Base-by-base conservation (phyloP, 1,140 invertebrate genomes). In the Hormaphis cornu region DNA sequence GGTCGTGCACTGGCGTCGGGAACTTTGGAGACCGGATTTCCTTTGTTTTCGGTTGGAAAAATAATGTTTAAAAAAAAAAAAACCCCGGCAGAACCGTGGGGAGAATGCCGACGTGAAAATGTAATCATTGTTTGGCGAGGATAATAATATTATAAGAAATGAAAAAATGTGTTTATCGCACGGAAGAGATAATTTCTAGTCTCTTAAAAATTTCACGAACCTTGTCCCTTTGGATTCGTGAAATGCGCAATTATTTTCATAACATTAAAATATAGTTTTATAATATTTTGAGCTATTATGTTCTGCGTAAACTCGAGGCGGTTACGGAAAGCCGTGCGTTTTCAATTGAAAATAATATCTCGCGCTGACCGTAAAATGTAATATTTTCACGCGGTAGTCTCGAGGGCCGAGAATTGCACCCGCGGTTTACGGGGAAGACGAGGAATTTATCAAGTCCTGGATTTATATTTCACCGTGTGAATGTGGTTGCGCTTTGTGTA, bases 101-200 rank as follows among this genome's bases (percentile, higher is more conserved):
- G 16, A 44, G 24, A 33, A 35, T n/a, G n/a, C n/a, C n/a, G n/a
- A n/a, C n/a, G 12, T 14, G 22, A 66, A 66, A 66, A 37, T 66
- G 30, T 48, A 66, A 66, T 66, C 61, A 66, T 66, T 66, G 61
- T 66, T 50, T 66, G 35, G 44, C 33, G 44, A 48, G 50, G 24
- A 50, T n/a, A n/a, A n/a, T n/a, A n/a, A n/a, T n/a, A n/a, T n/a
- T n/a, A 63, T 20, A 66, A 22, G 28, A 46, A 44, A 5, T n/a
- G 18, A 30, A 66, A 48, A 66, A 50, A 66, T 50, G 42, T 66
- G 61, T 50, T 66, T 28, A 50, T 14, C 18, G 44, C 7, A 66
- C 44, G 44, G 59, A 66, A 66, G 42, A 66, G 61, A 66, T 66
- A 66, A 66, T 66, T 50, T 66, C 7, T 66, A 46, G 61, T 44